Percentiles rank a stretch among this genome's conserved stretches.
phyloP scores from a whole-genome alignment of 2,113 vertebrate genomes.

The Perognathus longimembris region DNA sequence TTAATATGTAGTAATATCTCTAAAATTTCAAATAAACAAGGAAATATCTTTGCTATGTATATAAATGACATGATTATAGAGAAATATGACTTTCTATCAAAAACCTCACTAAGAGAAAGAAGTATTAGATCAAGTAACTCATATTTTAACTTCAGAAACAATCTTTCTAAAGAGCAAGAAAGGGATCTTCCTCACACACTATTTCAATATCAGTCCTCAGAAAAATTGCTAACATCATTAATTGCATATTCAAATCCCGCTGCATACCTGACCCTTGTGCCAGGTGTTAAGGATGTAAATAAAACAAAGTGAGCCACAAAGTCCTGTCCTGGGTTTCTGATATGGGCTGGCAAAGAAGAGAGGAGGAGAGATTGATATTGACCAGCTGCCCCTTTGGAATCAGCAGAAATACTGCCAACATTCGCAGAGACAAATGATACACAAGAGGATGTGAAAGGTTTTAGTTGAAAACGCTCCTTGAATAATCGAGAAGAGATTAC shows the following conservation, averaged over 20 bases:
- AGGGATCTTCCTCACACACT: not conserved
- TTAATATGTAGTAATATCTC: not conserved
- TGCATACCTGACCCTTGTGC: not conserved
- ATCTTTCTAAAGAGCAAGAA: not conserved
- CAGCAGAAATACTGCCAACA: conserved; percentile 16
- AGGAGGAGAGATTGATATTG: not conserved
- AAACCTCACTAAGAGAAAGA: conserved; percentile 13
- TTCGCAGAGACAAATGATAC: conserved; percentile 21
- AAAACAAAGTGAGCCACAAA: not conserved
- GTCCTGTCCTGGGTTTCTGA: not conserved
- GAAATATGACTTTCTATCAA: conserved; percentile 7
- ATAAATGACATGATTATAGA: not conserved
- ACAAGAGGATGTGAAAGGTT: conserved; percentile 42
- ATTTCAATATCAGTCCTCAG: conserved; percentile 6
- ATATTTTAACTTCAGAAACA: not conserved
- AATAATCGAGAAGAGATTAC: conserved; percentile 47
- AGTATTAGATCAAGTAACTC: not conserved
- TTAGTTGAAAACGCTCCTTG: conserved; percentile 6
- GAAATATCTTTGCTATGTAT: not conserved
- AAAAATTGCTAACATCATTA: conserved; percentile 54
- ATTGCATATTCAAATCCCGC: not conserved
- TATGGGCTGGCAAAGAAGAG: not conserved
- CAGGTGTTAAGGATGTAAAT: not conserved
- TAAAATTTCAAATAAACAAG: not conserved
- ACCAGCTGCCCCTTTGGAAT: conserved; percentile 4